These are phyloP conservation scores for Sylvietta virens DNA, from an alignment of 2,113 vertebrate genomes.

Conservation along the genomic window DNA sequence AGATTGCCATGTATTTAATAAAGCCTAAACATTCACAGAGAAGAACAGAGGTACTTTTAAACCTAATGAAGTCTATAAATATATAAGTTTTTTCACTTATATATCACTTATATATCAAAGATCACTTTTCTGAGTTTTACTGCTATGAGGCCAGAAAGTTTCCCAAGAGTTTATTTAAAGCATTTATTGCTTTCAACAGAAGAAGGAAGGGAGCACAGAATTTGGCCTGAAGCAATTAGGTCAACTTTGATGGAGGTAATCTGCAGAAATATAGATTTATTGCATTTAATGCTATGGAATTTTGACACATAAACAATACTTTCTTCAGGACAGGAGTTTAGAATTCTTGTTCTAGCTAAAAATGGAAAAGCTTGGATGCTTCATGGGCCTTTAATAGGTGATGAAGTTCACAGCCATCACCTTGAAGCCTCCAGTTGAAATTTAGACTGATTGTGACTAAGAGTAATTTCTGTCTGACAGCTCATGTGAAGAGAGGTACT, in stretches of 20 bases:
- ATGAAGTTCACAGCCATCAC: constrained; percentile 8
- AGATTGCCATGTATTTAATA: not conserved
- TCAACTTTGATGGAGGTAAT: not conserved
- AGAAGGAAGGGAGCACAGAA: not conserved
- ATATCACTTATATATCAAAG: too few species aligned
- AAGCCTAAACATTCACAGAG: not conserved
- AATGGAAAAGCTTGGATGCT: not conserved
- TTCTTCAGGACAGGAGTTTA: not conserved
- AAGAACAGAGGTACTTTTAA: not conserved
- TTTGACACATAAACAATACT: not conserved
- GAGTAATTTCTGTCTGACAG: constrained; percentile 24
- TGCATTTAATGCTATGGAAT: not conserved
- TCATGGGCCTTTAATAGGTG: not conserved
- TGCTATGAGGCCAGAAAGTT: not conserved
- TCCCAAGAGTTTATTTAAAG: not conserved
- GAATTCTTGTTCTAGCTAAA: not conserved
- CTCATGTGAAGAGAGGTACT: constrained; percentile 6
- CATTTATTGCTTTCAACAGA: not conserved
- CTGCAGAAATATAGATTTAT: not conserved
- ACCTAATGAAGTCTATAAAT: not conserved
- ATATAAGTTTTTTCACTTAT: not conserved
- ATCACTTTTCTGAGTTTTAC: not conserved
- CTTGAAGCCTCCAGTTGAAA: constrained; percentile 17
- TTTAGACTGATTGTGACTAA: not conserved
- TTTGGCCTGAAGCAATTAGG: not conserved